Base-by-base conservation (phyloP, 64 coral and sea anemone species). In the Cladopsammia gracilis region DNA sequence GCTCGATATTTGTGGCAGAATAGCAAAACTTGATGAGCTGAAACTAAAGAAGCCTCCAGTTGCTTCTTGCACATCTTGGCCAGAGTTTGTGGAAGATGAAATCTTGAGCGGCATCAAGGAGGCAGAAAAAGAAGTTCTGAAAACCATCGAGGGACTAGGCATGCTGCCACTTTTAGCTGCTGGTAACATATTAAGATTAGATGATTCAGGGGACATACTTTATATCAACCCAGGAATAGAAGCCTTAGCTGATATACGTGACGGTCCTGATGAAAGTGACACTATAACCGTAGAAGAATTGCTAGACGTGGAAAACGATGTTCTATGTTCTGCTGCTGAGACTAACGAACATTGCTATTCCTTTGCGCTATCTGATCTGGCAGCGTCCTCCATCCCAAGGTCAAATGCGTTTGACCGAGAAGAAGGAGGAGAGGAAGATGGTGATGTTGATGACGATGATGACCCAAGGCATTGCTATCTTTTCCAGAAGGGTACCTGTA, bases 231-330 rank as follows among this genome's bases (percentile, higher is more conserved):
- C 83, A n/a, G 83, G 25, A 5, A 70, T 85, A 7, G 81, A 85
- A 15, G 9, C 19, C 19, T 86, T 62, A 49, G 18, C 24, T 9
- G 82, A 68, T 78, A 64, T 74, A 69, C 47, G 26, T 10, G 75
- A 81, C 20, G 87, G 60, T 48, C 89, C 89, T 51, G 89, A 90
- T 78, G 89, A 90, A 72, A 79, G 7, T 65, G 75, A 90, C 48
- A 34, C 66, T 56, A 44, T 81, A 18, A 70, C 59, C 24, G 75
- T 44, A 14, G 89, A 90, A 14, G 77, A 90, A 67, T 82, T 90
- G 23, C 62, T 90, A 6, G 64, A 69, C 13, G 42, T 90, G 8
- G 62, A 90, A n/a, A 90, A 78, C 69, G 76, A 71, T 15, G 22
- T 82, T 58, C 75, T 90, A 48, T 65, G 50, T 64, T 52, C 70